phyloP scores from a whole-genome alignment of 2,888 invertebrate genomes.

The Cinara cedri region DNA sequence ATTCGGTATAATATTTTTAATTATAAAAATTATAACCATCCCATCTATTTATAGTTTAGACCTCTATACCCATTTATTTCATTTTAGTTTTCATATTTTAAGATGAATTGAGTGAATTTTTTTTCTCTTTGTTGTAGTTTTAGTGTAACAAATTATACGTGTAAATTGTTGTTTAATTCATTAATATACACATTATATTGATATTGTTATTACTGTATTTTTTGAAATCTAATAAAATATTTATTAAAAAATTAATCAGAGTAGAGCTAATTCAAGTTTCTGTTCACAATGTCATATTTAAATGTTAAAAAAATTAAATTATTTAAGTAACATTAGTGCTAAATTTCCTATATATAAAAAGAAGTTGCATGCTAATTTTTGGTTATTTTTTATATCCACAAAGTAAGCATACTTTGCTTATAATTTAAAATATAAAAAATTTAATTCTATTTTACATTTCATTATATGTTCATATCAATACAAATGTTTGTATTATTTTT shows the following conservation, averaged over 20 bases:
- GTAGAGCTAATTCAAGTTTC: too few relatives aligned
- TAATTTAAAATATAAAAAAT: too few relatives aligned
- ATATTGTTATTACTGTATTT: conserved; percentile 46
- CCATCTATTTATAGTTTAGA: conserved; percentile 45
- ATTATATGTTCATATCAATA: too few relatives aligned
- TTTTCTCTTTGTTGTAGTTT: conserved; percentile 53
- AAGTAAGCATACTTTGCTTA: too few relatives aligned
- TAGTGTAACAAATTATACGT: conserved; percentile 39
- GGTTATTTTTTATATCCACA: too few relatives aligned
- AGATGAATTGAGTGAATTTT: conserved; percentile 30
- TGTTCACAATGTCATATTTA: not conserved
- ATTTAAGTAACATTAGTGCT: not conserved
- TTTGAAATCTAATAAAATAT: not conserved
- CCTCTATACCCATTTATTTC: conserved; percentile 35
- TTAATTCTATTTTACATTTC: too few relatives aligned
- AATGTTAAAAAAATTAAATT: not conserved
- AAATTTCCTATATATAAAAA: not conserved
- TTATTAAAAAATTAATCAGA: not conserved
- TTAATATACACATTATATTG: conserved; percentile 54
- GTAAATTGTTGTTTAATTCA: conserved; percentile 52
- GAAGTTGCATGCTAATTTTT: not conserved
- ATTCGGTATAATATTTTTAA: conserved; percentile 43
- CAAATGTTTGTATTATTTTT: too few relatives aligned
- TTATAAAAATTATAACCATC: conserved; percentile 45
- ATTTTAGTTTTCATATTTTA: conserved; percentile 46